These are phyloP conservation scores for Sarcophaga carnaria DNA, from an alignment of 2,888 invertebrate genomes.

Conservation along the genomic window DNA sequence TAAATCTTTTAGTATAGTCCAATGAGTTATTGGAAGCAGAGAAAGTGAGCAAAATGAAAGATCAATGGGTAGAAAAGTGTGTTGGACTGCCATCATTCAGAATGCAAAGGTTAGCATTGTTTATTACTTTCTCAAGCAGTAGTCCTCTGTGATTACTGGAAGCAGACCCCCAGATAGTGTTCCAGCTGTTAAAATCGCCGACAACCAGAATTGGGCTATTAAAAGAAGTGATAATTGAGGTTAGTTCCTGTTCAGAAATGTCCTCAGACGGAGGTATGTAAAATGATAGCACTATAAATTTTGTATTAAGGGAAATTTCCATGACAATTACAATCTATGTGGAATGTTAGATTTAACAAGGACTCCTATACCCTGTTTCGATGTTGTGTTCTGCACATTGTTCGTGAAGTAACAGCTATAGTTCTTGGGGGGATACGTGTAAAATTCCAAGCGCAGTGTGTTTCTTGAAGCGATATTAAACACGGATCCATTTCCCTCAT, in stretches of 20 bases:
- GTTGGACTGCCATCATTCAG: slow-evolving; percentile 16
- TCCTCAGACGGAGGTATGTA: background rate
- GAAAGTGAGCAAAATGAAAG: too few relatives aligned
- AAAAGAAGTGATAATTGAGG: slow-evolving; percentile 13
- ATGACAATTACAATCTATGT: slow-evolving; percentile 22
- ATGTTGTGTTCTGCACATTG: slow-evolving; percentile 15
- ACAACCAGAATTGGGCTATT: background rate
- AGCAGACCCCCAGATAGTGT: slow-evolving; percentile 18
- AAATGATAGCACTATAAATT: slow-evolving; percentile 14
- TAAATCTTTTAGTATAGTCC: too few relatives aligned
- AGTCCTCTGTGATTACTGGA: background rate
- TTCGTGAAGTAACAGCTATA: background rate
- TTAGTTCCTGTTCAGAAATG: slow-evolving; percentile 3
- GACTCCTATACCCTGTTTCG: slow-evolving; percentile 33
- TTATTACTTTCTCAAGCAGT: background rate
- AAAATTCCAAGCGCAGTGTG: background rate
- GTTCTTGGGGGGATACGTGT: slow-evolving; percentile 11
- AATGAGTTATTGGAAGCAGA: too few relatives aligned
- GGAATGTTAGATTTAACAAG: slow-evolving; percentile 37
- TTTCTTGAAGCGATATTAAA: slow-evolving; percentile 25
- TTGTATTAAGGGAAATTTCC: slow-evolving; percentile 5
- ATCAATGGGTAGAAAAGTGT: slow-evolving; percentile 25
- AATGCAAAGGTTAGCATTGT: background rate
- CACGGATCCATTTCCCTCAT: slow-evolving; percentile 4
- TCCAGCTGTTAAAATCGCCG: slow-evolving; percentile 14